Conservation (phyloP, 1,140 invertebrate genomes). For the Armadillidium nasatum region DNA sequence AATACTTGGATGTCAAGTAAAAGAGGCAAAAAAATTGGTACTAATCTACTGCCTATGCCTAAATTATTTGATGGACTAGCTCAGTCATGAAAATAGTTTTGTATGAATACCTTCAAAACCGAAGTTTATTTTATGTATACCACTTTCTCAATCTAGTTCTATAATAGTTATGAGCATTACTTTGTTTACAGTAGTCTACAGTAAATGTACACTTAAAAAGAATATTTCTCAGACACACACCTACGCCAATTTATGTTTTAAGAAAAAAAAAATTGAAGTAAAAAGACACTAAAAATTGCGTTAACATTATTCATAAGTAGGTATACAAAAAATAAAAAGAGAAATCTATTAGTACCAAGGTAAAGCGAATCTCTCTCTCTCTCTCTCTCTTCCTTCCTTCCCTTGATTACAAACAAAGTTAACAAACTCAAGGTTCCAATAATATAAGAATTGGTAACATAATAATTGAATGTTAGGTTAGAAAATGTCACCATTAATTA, state of each 20-base stretch:
- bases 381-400: background rate
- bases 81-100: too few relatives aligned
- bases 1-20: too few relatives aligned
- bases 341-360: background rate
- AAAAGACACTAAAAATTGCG: background rate
- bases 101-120: background rate
- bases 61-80: too few relatives aligned
- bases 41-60: too few relatives aligned
- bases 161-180: background rate
- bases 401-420: conserved; percentile 6
- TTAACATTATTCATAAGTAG: background rate
- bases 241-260: background rate
- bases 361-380: background rate
- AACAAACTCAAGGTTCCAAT: background rate
- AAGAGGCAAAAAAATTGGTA: too few relatives aligned
- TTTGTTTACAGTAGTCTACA: background rate
- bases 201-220: background rate
- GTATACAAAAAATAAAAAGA: background rate
- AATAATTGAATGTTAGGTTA: background rate
- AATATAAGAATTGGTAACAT: background rate
- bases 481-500: background rate
- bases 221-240: background rate
- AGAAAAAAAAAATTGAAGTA: background rate
- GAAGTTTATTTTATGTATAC: background rate
- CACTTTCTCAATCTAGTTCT: background rate